phyloP scores from a whole-genome alignment of 2,113 vertebrate species.

The Leptobrachium leishanense region DNA sequence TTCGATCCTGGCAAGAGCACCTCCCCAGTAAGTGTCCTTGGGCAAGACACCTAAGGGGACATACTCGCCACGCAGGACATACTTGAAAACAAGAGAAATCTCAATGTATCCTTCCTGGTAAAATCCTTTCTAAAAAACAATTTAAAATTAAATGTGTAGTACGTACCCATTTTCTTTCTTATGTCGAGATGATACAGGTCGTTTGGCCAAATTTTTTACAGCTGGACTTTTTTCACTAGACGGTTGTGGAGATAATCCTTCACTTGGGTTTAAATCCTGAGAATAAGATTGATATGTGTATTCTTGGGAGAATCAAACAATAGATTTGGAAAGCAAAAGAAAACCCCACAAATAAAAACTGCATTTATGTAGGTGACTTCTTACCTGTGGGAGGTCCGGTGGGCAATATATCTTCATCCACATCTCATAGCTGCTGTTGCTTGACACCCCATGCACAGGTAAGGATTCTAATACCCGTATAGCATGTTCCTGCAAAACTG shows the following conservation, averaged over 20 bases:
- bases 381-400: constrained; percentile 60
- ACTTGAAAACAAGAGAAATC: too few relatives aligned
- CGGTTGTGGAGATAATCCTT: constrained; percentile 7
- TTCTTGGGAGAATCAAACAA: neutral
- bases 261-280: constrained; percentile 12
- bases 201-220: constrained; percentile 30
- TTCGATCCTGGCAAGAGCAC: too few relatives aligned
- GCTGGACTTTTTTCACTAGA: constrained; percentile 24
- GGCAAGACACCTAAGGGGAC: too few relatives aligned
- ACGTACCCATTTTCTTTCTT: constrained; percentile 56
- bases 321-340: too few relatives aligned
- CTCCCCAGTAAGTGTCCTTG: too few relatives aligned
- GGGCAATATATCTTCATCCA: constrained; percentile 64
- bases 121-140: too few relatives aligned
- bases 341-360: too few relatives aligned
- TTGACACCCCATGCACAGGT: constrained; percentile 13
- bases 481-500: constrained; percentile 58
- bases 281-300: neutral
- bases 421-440: constrained; percentile 45
- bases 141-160: too few relatives aligned
- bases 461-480: constrained; percentile 25
- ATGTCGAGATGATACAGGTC: constrained; percentile 31
- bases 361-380: neutral
- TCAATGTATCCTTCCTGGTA: too few relatives aligned
- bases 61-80: too few relatives aligned